phyloP scores from a whole-genome alignment of 2,113 vertebrate genomes.

The Eudorcas thomsonii region DNA sequence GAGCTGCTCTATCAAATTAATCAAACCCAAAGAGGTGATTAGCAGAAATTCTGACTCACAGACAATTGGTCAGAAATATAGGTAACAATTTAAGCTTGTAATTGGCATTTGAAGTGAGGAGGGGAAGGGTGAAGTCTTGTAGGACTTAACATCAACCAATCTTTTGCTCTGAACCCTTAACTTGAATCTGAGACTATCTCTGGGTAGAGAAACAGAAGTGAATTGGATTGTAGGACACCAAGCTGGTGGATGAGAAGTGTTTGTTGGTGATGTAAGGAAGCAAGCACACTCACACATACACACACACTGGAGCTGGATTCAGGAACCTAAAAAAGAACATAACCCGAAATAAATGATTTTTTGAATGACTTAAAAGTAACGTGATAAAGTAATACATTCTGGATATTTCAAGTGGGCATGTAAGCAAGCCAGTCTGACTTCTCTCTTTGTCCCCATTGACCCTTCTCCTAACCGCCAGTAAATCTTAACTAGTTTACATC shows the following conservation, averaged over 20 bases:
- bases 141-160: neutral
- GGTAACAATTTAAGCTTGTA: neutral
- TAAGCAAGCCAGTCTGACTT: neutral
- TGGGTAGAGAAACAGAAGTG: neutral
- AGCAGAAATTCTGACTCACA: neutral
- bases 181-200: neutral
- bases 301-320: neutral
- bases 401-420: neutral
- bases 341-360: neutral
- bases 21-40: neutral
- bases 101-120: neutral
- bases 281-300: neutral
- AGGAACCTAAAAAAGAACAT: neutral
- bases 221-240: neutral
- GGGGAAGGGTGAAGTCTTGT: fast-evolving
- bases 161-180: neutral
- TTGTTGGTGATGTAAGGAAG: neutral
- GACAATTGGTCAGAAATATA: neutral
- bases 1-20: neutral
- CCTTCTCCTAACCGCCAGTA: neutral
- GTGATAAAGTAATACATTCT: neutral
- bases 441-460: neutral
- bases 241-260: neutral
- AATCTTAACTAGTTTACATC: neutral
- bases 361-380: neutral